phyloP scores from a whole-genome alignment of 2,888 invertebrate species.

The Lasioglossum morio region DNA sequence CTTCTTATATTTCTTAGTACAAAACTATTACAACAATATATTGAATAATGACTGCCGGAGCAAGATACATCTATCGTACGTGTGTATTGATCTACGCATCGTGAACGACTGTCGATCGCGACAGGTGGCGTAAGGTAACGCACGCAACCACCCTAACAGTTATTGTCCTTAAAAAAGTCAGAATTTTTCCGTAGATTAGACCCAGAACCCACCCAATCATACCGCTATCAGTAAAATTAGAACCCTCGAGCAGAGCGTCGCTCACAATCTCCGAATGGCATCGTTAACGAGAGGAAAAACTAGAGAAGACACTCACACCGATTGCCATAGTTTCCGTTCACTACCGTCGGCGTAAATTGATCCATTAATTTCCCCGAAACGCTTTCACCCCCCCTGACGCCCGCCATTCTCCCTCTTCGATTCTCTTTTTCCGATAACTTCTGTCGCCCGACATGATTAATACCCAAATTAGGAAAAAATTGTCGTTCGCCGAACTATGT shows the following conservation, averaged over 20 bases:
- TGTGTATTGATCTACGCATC: too few species aligned
- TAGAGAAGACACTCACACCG: neutral
- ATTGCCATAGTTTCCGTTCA: neutral
- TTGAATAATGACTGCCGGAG: too few species aligned
- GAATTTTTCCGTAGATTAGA: neutral
- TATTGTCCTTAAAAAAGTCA: neutral
- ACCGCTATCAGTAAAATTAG: neutral
- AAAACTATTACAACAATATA: too few species aligned
- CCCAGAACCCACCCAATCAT: neutral
- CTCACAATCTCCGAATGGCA: neutral
- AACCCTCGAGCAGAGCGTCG: neutral
- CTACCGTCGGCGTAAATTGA: slow-evolving; percentile 7
- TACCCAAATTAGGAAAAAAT: slow-evolving; percentile 76
- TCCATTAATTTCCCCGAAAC: slow-evolving; percentile 1
- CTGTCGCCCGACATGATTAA: slow-evolving; percentile 58
- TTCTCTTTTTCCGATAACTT: slow-evolving; percentile 32
- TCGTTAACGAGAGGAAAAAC: neutral
- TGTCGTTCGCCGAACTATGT: slow-evolving; percentile 33
- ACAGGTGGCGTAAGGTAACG: too few species aligned
- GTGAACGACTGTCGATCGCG: too few species aligned
- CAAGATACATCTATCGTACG: too few species aligned
- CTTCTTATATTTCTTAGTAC: too few species aligned
- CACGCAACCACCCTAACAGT: too few species aligned
- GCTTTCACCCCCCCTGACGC: neutral
- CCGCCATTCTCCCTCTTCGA: neutral